These are phyloP conservation scores for Tetrao urogallus DNA, from an alignment of 2,113 vertebrate genomes.

Conservation along the genomic window DNA sequence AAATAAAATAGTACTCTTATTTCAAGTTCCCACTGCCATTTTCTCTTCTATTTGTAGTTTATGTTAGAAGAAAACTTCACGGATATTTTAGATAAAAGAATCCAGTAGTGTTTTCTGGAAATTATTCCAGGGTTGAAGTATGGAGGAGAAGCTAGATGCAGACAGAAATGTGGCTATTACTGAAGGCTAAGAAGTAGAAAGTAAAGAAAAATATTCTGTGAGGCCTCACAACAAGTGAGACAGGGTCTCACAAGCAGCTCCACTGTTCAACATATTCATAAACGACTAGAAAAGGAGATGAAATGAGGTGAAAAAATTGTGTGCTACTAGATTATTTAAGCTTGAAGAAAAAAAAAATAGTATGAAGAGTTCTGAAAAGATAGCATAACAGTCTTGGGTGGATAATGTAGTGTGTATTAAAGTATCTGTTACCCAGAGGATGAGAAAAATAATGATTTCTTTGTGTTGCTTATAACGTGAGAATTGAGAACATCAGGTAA, in stretches of 20 bases:
- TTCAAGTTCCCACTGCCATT: neutral
- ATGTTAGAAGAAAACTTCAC: neutral
- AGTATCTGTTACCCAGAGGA: neutral
- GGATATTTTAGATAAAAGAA: neutral
- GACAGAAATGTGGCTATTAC: neutral
- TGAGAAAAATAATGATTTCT: neutral
- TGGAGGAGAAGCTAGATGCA: neutral
- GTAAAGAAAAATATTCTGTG: neutral
- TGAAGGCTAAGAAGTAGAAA: neutral
- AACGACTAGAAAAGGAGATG: neutral
- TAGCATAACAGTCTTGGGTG: neutral
- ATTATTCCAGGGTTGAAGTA: neutral
- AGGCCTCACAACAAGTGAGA: neutral
- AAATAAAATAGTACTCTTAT: neutral
- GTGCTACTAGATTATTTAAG: neutral
- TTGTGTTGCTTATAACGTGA: neutral
- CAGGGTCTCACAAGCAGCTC: neutral
- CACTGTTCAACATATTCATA: neutral
- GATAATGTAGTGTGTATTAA: neutral
- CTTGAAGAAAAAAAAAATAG: neutral
- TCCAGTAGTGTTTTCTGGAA: neutral
- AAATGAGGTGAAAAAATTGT: neutral
- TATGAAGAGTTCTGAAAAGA: neutral
- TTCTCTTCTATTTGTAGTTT: neutral
- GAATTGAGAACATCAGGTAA: neutral